A percentile compares a stretch with the other conserved stretches of the same genome.
These are phyloP conservation scores for Sylvilagus floridanus DNA, from an alignment of 2,797 vertebrate species.

Conservation along the genomic window DNA sequence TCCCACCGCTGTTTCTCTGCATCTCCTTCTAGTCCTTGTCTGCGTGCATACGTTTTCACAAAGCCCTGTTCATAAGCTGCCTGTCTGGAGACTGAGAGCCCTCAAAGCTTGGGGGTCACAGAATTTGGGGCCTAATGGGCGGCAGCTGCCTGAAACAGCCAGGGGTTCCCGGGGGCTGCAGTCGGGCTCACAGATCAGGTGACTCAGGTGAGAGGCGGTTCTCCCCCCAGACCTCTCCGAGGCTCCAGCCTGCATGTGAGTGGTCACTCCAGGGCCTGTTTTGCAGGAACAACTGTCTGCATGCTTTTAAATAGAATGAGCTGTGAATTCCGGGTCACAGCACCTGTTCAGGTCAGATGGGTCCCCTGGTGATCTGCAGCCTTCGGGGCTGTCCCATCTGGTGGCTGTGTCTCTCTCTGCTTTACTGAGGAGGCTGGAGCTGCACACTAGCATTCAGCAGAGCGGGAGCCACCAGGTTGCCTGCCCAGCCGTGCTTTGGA, in stretches of 20 bases:
- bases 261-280: background rate
- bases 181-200: background rate
- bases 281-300: background rate
- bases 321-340: accelerated
- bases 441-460: background rate
- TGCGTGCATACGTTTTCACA: accelerated
- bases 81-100: background rate
- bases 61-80: accelerated
- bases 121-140: background rate
- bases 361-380: background rate
- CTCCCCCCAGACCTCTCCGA: background rate
- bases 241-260: accelerated
- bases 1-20: accelerated
- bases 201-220: too few species aligned
- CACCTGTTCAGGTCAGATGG: background rate
- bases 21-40: background rate
- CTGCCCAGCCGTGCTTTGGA: background rate
- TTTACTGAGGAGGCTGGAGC: background rate
- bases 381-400: background rate
- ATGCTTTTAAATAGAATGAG: background rate
- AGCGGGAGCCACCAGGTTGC: background rate
- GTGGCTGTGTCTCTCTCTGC: accelerated
- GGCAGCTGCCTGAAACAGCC: background rate
- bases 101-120: background rate
- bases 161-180: background rate